Conservation (phyloP, 2,113 vertebrate species). For the Pseudorhombus dupliciocellatus region DNA sequence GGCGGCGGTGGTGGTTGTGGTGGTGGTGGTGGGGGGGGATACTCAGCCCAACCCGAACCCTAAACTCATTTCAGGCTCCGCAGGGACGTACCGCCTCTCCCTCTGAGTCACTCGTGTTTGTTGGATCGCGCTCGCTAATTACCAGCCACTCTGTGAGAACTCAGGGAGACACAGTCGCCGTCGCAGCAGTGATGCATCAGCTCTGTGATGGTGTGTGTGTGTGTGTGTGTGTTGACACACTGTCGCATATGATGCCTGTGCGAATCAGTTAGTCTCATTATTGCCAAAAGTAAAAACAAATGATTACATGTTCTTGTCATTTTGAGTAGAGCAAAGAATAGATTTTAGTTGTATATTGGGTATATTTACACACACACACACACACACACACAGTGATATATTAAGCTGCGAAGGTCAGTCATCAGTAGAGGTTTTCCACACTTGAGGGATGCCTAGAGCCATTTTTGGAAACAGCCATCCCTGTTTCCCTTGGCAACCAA, state of each 20-base stretch:
- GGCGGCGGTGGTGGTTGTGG: no score
- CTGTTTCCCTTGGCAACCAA: constrained; percentile 72
- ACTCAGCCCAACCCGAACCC: constrained; percentile 19
- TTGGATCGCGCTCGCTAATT: constrained; percentile 13
- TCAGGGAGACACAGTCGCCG: not conserved
- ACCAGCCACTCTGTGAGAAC: constrained; percentile 20
- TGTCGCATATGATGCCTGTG: not conserved
- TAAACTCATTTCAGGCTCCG: constrained; percentile 17
- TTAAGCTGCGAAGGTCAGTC: constrained; percentile 54
- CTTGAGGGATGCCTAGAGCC: constrained; percentile 65
- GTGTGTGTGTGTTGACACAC: not conserved
- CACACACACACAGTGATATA: constrained; percentile 24
- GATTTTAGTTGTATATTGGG: not conserved
- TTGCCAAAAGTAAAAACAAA: not conserved
- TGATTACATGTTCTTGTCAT: not conserved
- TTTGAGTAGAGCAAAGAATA: constrained; percentile 5
- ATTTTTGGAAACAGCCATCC: constrained; percentile 66
- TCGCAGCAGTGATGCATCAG: not conserved
- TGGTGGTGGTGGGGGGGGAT: not conserved
- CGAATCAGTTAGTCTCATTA: constrained; percentile 1
- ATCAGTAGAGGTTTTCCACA: constrained; percentile 57
- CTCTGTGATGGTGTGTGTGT: constrained; percentile 3
- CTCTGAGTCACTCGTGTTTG: constrained; percentile 9
- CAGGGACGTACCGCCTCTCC: constrained; percentile 28
- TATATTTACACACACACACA: constrained; percentile 20